A percentile compares a stretch with the other conserved stretches of the same genome.
Conservation (phyloP, 2,113 vertebrate genomes). For the Falcunculus frontatus region DNA sequence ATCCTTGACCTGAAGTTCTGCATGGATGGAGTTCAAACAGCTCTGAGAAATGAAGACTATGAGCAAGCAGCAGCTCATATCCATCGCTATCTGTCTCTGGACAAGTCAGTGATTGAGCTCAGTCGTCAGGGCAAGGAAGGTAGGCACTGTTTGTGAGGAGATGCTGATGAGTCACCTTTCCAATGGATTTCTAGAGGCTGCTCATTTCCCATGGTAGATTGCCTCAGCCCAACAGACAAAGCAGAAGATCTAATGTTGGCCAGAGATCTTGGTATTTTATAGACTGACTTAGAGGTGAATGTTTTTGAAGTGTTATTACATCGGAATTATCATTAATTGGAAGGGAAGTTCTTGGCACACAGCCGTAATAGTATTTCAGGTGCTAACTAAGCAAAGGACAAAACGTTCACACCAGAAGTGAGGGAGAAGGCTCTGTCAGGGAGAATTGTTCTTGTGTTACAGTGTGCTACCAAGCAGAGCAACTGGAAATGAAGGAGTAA, state of each 20-base stretch:
- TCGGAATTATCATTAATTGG: neutral
- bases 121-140: conserved; percentile 95
- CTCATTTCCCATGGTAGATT: neutral
- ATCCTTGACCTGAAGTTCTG: conserved; percentile 98
- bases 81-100: conserved; percentile 93
- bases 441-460: neutral
- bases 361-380: neutral
- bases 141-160: neutral
- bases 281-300: neutral
- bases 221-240: neutral
- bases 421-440: neutral
- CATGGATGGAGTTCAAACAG: conserved; percentile 94
- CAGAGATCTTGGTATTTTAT: neutral
- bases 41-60: conserved; percentile 90
- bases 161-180: neutral
- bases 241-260: neutral
- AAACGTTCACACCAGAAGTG: neutral
- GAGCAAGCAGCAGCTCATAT: conserved; percentile 97
- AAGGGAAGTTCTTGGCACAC: neutral
- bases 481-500: neutral
- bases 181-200: neutral
- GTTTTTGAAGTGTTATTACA: neutral
- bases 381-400: neutral
- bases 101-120: conserved; percentile 97
- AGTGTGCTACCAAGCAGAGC: neutral